Evolutionary conservation across 2,797 vertebrate genomes (phyloP).

Genomic region (Mormyrops boulengeri): DNA sequence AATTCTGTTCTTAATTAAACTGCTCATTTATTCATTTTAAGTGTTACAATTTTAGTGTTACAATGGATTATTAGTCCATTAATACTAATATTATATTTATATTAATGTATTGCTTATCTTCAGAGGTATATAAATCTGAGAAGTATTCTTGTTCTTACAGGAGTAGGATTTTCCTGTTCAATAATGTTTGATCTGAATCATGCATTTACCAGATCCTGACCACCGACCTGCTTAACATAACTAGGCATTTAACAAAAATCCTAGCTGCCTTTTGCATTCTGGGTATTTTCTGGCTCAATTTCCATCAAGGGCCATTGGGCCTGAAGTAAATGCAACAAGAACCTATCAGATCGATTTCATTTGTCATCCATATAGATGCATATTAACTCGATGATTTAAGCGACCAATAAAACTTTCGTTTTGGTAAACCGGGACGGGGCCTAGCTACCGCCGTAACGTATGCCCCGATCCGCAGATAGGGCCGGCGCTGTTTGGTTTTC

Average conservation of each 20-base stretch:
- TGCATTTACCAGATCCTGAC: neutral
- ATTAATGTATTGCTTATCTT: neutral
- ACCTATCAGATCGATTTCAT: conserved; percentile 7
- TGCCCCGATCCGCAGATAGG: neutral
- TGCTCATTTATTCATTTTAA: neutral
- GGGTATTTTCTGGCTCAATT: neutral
- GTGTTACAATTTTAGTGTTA: neutral
- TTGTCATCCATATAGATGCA: conserved; percentile 4
- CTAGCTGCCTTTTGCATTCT: neutral
- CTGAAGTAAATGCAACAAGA: neutral
- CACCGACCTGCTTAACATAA: neutral
- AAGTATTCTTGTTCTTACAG: neutral
- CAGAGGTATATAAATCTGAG: neutral
- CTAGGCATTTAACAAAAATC: neutral
- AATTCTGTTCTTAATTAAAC: neutral
- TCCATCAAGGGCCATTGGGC: neutral
- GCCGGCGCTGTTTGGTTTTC: neutral
- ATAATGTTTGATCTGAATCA: neutral
- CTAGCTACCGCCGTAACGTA: neutral
- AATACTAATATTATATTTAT: neutral
- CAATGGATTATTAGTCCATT: neutral
- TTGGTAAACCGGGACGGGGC: neutral
- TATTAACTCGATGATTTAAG: conserved; percentile 4
- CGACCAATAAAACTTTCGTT: neutral
- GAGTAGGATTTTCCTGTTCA: neutral